phyloP scores from a whole-genome alignment of 2,888 invertebrate species.

The Amblyjoppa proteus region DNA sequence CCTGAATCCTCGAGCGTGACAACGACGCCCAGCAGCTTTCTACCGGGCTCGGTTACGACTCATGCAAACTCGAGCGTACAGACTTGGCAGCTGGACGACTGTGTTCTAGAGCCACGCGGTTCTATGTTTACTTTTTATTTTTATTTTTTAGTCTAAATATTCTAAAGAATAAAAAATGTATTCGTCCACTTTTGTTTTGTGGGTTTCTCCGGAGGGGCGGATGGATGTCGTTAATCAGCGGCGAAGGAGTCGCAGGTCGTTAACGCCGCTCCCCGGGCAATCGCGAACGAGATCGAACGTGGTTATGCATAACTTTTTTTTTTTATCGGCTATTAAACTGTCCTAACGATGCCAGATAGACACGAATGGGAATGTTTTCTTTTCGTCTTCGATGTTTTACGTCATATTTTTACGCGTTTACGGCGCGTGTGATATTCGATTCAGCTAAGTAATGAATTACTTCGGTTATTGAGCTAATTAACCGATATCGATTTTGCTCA shows the following conservation, averaged over 20 bases:
- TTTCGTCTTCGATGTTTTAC: too few species aligned
- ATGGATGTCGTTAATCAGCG: background rate
- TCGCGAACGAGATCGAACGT: background rate
- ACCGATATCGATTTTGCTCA: too few species aligned
- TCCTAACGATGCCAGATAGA: too few species aligned
- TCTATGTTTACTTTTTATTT: background rate
- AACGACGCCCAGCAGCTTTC: constrained; percentile 70
- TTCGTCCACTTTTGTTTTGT: background rate
- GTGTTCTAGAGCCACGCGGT: background rate
- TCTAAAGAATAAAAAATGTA: too few species aligned
- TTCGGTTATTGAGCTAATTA: too few species aligned
- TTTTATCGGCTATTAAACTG: background rate
- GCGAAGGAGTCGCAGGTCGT: background rate
- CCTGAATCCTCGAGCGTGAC: constrained; percentile 74
- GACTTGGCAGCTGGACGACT: constrained; percentile 29
- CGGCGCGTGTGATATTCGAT: too few species aligned
- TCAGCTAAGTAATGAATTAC: too few species aligned
- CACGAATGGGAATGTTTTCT: too few species aligned
- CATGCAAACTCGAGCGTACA: constrained; percentile 47
- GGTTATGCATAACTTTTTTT: constrained; percentile 2
- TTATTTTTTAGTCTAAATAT: background rate
- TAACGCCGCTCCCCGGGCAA: background rate
- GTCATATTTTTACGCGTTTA: too few species aligned
- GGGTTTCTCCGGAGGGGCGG: background rate
- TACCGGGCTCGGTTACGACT: constrained; percentile 49